phyloP scores from a whole-genome alignment of 2,113 vertebrate genomes.

The Carollia perspicillata region DNA sequence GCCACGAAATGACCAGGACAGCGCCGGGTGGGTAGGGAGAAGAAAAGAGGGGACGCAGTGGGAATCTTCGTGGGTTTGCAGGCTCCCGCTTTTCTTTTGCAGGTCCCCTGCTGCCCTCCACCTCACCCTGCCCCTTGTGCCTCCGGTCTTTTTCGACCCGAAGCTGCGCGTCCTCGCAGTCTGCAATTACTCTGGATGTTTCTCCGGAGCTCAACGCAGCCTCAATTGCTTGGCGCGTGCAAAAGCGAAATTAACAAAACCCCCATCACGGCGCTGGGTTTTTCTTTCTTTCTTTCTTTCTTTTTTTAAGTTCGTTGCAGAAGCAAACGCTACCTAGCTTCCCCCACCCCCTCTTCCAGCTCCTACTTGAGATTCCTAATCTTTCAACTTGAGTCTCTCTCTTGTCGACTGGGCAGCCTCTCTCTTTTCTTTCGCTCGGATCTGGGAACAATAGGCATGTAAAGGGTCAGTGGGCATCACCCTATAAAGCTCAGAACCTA shows the following conservation, averaged over 20 bases:
- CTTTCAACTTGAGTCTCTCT: constrained; percentile 61
- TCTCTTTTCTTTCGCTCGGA: constrained; percentile 64
- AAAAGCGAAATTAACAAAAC: constrained; percentile 62
- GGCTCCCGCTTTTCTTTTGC: background rate
- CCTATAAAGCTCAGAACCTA: constrained; percentile 79
- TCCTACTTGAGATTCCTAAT: constrained; percentile 60
- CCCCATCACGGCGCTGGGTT: background rate
- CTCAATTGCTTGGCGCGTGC: constrained; percentile 43
- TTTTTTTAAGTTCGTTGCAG: constrained; percentile 14
- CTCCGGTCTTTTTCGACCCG: constrained; percentile 35
- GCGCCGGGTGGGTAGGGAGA: background rate
- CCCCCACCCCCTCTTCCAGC: background rate
- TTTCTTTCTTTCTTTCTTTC: background rate
- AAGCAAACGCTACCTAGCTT: constrained; percentile 49
- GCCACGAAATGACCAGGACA: background rate
- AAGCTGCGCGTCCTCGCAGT: constrained; percentile 17
- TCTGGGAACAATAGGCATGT: constrained; percentile 75
- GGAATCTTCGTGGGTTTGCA: background rate
- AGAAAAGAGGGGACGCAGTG: background rate
- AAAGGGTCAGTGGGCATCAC: constrained; percentile 80
- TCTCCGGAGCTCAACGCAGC: constrained; percentile 39
- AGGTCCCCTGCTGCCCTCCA: constrained; percentile 32
- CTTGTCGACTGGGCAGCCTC: constrained; percentile 49
- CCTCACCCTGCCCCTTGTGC: constrained; percentile 49
- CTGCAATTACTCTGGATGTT: constrained; percentile 42